Evolutionary conservation across 2,113 vertebrate genomes (phyloP).

Genomic region (Shinisaurus crocodilurus): DNA sequence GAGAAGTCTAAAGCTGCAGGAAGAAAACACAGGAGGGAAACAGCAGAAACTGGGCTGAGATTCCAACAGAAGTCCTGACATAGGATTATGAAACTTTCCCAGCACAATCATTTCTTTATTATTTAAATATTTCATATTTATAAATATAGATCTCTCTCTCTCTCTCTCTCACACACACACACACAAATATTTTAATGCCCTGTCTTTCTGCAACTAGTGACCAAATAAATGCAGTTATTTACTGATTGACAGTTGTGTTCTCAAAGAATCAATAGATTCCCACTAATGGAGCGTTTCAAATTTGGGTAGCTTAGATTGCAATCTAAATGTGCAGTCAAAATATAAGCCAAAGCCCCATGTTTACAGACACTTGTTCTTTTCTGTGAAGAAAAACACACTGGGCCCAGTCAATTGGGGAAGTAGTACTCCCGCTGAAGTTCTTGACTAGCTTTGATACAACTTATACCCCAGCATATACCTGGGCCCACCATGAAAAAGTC

Average conservation of each 20-base stretch:
- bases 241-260: background rate
- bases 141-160: too few species aligned
- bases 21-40: background rate
- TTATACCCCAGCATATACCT: background rate
- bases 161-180: too few species aligned
- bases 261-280: background rate
- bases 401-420: background rate
- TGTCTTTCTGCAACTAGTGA: background rate
- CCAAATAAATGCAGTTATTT: background rate
- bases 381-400: background rate
- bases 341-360: background rate
- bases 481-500: background rate
- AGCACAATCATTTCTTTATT: background rate
- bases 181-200: too few species aligned
- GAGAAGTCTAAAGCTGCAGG: background rate
- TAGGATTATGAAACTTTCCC: background rate
- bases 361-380: background rate
- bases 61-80: background rate
- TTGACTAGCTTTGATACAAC: background rate
- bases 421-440: background rate
- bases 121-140: background rate
- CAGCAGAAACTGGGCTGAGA: background rate
- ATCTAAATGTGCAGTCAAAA: background rate
- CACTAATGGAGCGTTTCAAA: background rate
- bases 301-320: background rate